Base-by-base conservation (phyloP, 2,797 vertebrate genomes). In the Myioborus miniatus region DNA sequence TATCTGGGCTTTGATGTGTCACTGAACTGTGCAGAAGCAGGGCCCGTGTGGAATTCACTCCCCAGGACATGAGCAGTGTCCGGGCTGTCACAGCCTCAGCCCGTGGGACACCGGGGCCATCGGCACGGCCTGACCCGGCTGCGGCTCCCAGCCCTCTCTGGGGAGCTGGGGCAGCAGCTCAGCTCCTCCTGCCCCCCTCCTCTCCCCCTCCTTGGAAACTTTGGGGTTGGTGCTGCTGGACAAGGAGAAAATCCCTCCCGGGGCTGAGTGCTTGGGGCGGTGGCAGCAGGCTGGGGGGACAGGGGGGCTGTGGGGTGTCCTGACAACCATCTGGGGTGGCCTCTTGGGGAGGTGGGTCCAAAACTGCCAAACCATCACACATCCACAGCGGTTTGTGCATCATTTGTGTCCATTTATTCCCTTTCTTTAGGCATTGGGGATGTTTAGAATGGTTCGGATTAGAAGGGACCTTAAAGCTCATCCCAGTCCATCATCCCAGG, bases 1-100 rank as follows among this genome's bases (percentile, higher is more conserved):
- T 93, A 93, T 90, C 93, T 69, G 46, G 2, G 81, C 86, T 75
- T 77, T 75, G 60, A 88, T 79, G 94, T 94, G 96, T 95, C 92
- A 80, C 18, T 87, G 94, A 94, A 62, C 95, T 15, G 22, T 1
- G 1, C 26, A 56, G 86, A 74, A 39, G 60, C 85, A 89, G 83
- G 79, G 50, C 14, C 12, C 20, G 8, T 5, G 19, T 12, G 71
- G 88, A 85, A 62, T 85, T 91, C n/a, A 17, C n/a, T 62, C 65
- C 34, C 30, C 30, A 9, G 82, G 75, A 59, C 50, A 1, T 70
- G 34, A 41, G 64, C 43, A 30, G 29, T 36, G 71, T 49, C 47
- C 17, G 19, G 78, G 58, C 18, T 24, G 69, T 89, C 91, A 34
- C n/a, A 50, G 91, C 91, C 72, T 3, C 56, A 13, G 36, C 22